These are phyloP conservation scores for Agrypnia vestita DNA, from an alignment of 1,140 invertebrate species.

Conservation along the genomic window DNA sequence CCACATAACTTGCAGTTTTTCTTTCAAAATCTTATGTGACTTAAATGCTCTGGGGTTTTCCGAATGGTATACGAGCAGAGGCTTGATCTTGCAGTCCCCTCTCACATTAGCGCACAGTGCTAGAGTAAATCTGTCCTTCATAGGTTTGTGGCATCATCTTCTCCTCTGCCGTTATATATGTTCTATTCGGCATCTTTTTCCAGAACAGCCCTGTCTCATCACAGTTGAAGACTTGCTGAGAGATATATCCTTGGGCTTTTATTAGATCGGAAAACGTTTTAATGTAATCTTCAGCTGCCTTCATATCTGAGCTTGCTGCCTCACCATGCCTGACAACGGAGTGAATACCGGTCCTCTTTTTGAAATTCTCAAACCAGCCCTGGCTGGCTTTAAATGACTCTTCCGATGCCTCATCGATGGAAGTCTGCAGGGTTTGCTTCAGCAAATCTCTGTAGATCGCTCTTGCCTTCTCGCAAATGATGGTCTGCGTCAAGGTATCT, in stretches of 20 bases:
- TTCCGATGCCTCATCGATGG: neutral
- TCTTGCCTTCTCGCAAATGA: neutral
- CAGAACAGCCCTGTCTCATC: constrained; percentile 64
- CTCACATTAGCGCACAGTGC: constrained; percentile 66
- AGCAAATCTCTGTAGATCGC: constrained; percentile 2
- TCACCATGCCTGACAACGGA: constrained; percentile 53
- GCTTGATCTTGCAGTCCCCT: constrained; percentile 64
- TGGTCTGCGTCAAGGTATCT: neutral
- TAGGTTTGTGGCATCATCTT: constrained; percentile 67
- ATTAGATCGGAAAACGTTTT: constrained; percentile 35
- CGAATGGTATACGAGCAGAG: neutral
- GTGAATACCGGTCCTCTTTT: constrained; percentile 62
- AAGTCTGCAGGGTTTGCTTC: neutral
- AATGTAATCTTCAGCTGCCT: constrained; percentile 55
- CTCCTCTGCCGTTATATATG: too few relatives aligned
- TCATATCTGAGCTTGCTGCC: constrained; percentile 5
- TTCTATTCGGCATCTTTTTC: constrained; percentile 66
- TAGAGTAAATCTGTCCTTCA: constrained; percentile 68
- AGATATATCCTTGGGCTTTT: constrained; percentile 61
- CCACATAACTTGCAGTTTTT: too few relatives aligned
- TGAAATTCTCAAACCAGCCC: constrained; percentile 63
- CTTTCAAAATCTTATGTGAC: too few relatives aligned
- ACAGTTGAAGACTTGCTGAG: constrained; percentile 66
- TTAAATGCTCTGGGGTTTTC: neutral
- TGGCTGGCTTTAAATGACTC: too few relatives aligned